phyloP scores from a whole-genome alignment of 1,140 invertebrate genomes.

The Venturia canescens region DNA sequence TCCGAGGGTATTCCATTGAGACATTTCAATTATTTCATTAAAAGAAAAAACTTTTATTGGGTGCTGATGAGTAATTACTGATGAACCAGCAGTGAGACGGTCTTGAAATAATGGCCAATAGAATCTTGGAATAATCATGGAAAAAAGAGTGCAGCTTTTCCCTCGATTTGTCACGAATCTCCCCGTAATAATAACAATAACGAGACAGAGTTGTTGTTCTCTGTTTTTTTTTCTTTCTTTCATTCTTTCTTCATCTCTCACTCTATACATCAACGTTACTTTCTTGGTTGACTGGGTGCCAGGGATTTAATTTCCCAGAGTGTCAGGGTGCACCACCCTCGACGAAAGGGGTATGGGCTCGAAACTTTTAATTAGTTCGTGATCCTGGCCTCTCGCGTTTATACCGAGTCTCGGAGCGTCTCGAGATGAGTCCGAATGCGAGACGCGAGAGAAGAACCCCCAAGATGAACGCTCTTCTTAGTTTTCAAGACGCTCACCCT shows the following conservation, averaged over 20 bases:
- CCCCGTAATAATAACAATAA: background rate
- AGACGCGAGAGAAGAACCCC: background rate
- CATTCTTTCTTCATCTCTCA: background rate
- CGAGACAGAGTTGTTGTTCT: background rate
- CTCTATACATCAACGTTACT: background rate
- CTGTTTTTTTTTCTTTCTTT: background rate
- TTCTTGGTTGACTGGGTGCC: slow-evolving; percentile 9
- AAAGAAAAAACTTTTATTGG: no score
- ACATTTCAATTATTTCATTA: no score
- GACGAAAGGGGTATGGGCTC: slow-evolving; percentile 35
- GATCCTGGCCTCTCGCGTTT: slow-evolving; percentile 57
- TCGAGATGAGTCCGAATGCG: slow-evolving; percentile 41
- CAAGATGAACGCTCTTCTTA: background rate
- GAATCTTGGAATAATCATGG: no score
- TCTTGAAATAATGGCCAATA: no score
- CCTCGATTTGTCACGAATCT: background rate
- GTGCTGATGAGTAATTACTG: no score
- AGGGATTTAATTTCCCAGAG: slow-evolving; percentile 37
- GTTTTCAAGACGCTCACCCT: slow-evolving; percentile 15
- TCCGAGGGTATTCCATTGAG: no score
- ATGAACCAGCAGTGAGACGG: no score
- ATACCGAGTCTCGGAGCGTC: slow-evolving; percentile 52
- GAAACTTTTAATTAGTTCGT: slow-evolving; percentile 70
- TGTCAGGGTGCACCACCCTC: slow-evolving; percentile 47
- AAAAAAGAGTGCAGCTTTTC: background rate